A percentile compares a stretch with the other conserved stretches of the same genome.
Evolutionary conservation across 2,797 vertebrate species (phyloP).

Genomic region (Anas bahamensis): DNA sequence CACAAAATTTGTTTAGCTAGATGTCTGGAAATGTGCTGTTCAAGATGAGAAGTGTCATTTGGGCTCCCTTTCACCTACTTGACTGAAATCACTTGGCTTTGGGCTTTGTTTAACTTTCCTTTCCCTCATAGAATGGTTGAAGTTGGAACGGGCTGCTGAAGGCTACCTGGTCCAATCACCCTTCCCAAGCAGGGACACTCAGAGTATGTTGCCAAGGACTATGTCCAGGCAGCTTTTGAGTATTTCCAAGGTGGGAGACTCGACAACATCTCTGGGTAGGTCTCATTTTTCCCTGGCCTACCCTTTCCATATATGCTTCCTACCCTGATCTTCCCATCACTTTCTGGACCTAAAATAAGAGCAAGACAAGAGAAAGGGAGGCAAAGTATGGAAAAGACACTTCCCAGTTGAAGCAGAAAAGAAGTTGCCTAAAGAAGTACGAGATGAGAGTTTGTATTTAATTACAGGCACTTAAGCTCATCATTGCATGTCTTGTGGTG

Average conservation of each 20-base stretch:
- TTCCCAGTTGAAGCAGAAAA: not conserved
- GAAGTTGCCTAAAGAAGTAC: rapidly evolving
- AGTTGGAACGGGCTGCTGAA: not conserved
- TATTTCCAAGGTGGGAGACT: not conserved
- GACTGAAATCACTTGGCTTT: not conserved
- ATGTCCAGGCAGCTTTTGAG: not conserved
- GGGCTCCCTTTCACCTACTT: not conserved
- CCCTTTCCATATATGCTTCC: not conserved
- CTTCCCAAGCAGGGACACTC: not conserved
- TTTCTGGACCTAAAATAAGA: not conserved
- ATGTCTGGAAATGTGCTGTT: not conserved
- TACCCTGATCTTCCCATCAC: not conserved
- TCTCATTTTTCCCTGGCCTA: not conserved
- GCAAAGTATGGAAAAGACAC: too few species aligned
- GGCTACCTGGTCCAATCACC: not conserved
- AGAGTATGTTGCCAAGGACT: not conserved
- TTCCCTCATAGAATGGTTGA: not conserved
- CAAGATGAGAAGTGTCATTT: rapidly evolving
- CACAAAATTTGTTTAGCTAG: not conserved
- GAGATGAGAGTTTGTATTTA: not conserved
- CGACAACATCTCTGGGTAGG: not conserved
- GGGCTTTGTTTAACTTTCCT: not conserved
- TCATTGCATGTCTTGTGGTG: not conserved
- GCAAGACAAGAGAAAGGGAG: not conserved
- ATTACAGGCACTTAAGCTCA: rapidly evolving